Evolutionary conservation across 2,888 invertebrate genomes (phyloP).

Genomic region (Urechis unicinctus): DNA sequence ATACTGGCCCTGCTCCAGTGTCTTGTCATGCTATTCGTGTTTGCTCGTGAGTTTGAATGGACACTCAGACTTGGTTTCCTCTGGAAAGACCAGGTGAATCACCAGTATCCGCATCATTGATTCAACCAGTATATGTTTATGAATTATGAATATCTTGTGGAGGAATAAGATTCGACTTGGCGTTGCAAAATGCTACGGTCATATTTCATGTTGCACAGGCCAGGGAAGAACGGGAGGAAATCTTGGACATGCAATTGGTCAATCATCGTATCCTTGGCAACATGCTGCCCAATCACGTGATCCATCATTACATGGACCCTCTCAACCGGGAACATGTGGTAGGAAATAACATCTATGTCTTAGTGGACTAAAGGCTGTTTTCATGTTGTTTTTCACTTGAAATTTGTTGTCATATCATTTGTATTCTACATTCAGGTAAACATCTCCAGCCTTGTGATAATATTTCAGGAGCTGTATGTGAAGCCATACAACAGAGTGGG

Average conservation of each 20-base stretch:
- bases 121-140: too few relatives aligned
- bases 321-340: too few relatives aligned
- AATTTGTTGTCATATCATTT: too few relatives aligned
- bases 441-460: background rate
- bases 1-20: slow-evolving; percentile 70
- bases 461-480: slow-evolving; percentile 76
- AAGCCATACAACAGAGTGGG: slow-evolving; percentile 86
- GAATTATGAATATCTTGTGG: background rate
- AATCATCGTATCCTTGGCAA: slow-evolving; percentile 80
- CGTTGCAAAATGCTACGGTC: background rate
- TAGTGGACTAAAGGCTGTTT: too few relatives aligned
- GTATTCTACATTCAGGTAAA: too few relatives aligned
- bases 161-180: background rate
- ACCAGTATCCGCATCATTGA: too few relatives aligned
- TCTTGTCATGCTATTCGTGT: slow-evolving; percentile 74
- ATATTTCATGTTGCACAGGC: slow-evolving; percentile 9
- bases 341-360: too few relatives aligned
- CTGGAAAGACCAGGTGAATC: slow-evolving; percentile 53
- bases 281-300: slow-evolving; percentile 83
- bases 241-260: slow-evolving; percentile 85
- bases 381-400: too few relatives aligned
- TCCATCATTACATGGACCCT: slow-evolving; percentile 77
- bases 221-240: slow-evolving; percentile 82
- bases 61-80: slow-evolving; percentile 65
- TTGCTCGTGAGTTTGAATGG: slow-evolving; percentile 76